Conservation (phyloP, 1,140 invertebrate species). For the Drosophila tsacasi region DNA sequence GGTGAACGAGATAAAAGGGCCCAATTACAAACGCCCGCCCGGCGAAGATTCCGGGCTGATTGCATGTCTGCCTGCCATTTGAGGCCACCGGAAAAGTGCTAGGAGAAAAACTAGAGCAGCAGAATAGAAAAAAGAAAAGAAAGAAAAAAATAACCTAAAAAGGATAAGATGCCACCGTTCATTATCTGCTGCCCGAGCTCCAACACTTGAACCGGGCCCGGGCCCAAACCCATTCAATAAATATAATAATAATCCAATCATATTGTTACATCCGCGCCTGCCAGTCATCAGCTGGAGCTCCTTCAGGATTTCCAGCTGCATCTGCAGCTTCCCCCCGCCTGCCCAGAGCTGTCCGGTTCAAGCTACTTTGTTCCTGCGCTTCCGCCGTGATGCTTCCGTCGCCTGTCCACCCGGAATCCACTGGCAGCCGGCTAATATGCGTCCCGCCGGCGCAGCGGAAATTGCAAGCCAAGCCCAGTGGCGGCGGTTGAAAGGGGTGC, state of each 20-base stretch:
- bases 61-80: constrained; percentile 76
- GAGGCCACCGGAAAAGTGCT: constrained; percentile 22
- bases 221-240: constrained; percentile 58
- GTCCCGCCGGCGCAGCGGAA: constrained; percentile 66
- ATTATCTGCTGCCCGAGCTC: constrained; percentile 28
- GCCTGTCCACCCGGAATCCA: constrained; percentile 28
- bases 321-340: constrained; percentile 1
- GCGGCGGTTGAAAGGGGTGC: background rate
- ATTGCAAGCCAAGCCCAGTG: constrained; percentile 65
- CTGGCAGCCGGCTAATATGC: constrained; percentile 67
- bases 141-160: background rate
- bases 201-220: constrained; percentile 47
- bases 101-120: constrained; percentile 23
- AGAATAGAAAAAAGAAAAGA: constrained; percentile 1
- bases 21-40: constrained; percentile 60
- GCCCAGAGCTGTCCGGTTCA: constrained; percentile 48
- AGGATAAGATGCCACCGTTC: constrained; percentile 33
- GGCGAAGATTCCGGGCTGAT: constrained; percentile 44
- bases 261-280: constrained; percentile 77
- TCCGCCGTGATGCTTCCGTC: constrained; percentile 51
- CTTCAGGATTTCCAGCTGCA: constrained; percentile 1
- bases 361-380: constrained; percentile 50
- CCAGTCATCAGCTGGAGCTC: constrained; percentile 58
- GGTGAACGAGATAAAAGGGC: constrained; percentile 73
- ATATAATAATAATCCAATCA: constrained; percentile 84